Percentiles rank a stretch among this genome's conserved stretches.
Conservation (phyloP, 2,113 vertebrate species). For the Halcyon senegalensis region DNA sequence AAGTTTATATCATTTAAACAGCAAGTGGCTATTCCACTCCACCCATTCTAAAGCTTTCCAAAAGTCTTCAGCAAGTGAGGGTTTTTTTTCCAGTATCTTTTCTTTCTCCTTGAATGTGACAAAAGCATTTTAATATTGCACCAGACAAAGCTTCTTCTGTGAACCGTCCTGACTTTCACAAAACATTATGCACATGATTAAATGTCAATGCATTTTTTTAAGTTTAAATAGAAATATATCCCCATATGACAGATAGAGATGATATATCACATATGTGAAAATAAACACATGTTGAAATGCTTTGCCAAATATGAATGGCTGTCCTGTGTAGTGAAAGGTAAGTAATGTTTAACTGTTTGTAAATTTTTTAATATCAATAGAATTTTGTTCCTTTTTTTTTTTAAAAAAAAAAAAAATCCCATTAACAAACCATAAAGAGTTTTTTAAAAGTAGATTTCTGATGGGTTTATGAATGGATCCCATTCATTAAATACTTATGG, state of each 20-base stretch:
- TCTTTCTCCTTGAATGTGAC: not conserved
- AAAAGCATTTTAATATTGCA: constrained; percentile 13
- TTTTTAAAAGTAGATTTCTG: not conserved
- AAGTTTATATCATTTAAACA: constrained; percentile 32
- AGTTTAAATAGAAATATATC: not conserved
- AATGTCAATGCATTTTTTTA: constrained; percentile 7
- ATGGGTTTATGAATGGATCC: not conserved
- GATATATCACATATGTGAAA: constrained; percentile 14
- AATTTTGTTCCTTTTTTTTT: not conserved
- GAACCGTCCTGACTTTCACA: not conserved
- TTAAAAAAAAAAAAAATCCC: not conserved
- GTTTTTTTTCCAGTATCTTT: not conserved
- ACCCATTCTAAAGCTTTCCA: constrained; percentile 26
- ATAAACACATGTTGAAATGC: not conserved
- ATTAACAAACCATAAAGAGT: not conserved
- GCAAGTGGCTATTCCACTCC: constrained; percentile 8
- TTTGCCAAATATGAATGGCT: not conserved
- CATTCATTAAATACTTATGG: not conserved
- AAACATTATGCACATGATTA: constrained; percentile 8
- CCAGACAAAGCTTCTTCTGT: constrained; percentile 15
- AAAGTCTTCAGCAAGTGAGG: not conserved
- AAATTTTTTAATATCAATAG: not conserved
- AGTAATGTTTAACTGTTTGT: not conserved
- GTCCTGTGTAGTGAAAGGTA: not conserved
- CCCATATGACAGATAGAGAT: not conserved